Evolutionary conservation across 2,113 vertebrate species (phyloP).

Genomic region (Leucopsar rothschildi): DNA sequence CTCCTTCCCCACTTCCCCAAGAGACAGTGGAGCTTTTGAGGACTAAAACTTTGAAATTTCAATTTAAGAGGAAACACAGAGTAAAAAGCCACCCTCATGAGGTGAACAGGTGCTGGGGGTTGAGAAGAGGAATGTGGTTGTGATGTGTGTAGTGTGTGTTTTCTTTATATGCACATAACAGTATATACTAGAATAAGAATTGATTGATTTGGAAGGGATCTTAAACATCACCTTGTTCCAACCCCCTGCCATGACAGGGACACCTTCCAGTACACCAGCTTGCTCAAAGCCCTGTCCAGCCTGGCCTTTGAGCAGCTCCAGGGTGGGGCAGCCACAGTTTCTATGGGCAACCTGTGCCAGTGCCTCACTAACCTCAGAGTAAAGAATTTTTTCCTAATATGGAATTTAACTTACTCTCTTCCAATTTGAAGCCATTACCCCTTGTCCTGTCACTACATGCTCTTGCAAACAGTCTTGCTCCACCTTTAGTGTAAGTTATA

Average conservation of each 20-base stretch:
- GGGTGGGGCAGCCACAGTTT: background rate
- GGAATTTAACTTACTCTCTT: background rate
- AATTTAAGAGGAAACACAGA: background rate
- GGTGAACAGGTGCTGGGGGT: background rate
- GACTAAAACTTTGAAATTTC: background rate
- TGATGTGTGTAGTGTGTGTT: background rate
- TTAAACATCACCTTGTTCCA: background rate
- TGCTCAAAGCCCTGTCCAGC: background rate
- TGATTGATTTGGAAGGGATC: background rate
- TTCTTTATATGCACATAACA: background rate
- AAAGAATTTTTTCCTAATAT: background rate
- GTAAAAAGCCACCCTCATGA: background rate
- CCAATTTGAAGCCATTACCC: background rate
- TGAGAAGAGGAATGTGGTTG: background rate
- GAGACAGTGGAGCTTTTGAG: background rate
- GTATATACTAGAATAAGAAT: no score
- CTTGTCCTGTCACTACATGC: background rate
- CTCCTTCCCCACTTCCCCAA: background rate
- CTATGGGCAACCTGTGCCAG: background rate
- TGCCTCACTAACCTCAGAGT: background rate
- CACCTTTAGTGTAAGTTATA: background rate
- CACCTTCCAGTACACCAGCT: no score
- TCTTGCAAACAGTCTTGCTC: background rate
- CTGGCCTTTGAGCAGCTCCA: background rate
- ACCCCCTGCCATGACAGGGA: background rate